These are phyloP conservation scores for Eriosoma lanigerum DNA, from an alignment of 1,140 invertebrate species.

Conservation along the genomic window DNA sequence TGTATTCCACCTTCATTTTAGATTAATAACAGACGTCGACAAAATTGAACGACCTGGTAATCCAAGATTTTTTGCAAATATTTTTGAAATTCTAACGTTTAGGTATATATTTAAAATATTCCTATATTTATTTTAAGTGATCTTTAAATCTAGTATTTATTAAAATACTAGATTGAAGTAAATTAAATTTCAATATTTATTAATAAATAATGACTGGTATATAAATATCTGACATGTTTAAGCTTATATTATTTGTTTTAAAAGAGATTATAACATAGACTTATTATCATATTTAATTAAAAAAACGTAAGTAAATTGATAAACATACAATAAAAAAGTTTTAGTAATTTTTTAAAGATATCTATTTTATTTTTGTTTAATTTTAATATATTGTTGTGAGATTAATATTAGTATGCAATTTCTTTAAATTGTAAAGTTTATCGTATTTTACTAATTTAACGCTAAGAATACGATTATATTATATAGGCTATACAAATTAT, in stretches of 20 bases:
- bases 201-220: not conserved
- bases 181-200: not conserved
- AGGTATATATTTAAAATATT: constrained; percentile 57
- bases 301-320: too few species aligned
- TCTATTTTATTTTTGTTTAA: too few species aligned
- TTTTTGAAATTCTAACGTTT: constrained; percentile 62
- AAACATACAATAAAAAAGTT: too few species aligned
- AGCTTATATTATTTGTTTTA: not conserved
- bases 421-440: not conserved
- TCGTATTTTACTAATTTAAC: not conserved
- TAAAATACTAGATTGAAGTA: not conserved
- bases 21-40: not conserved
- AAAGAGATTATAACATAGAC: not conserved
- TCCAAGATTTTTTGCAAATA: constrained; percentile 62
- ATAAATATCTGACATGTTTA: not conserved
- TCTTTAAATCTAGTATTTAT: too few species aligned
- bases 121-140: not conserved
- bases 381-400: too few species aligned
- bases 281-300: not conserved
- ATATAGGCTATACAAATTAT: not conserved
- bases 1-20: too few species aligned
- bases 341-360: too few species aligned
- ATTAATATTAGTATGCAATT: too few species aligned
- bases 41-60: constrained; percentile 59
- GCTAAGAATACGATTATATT: not conserved